These are phyloP conservation scores for Drosophila virilis DNA, from an alignment of 1,140 invertebrate genomes.

Conservation along the genomic window DNA sequence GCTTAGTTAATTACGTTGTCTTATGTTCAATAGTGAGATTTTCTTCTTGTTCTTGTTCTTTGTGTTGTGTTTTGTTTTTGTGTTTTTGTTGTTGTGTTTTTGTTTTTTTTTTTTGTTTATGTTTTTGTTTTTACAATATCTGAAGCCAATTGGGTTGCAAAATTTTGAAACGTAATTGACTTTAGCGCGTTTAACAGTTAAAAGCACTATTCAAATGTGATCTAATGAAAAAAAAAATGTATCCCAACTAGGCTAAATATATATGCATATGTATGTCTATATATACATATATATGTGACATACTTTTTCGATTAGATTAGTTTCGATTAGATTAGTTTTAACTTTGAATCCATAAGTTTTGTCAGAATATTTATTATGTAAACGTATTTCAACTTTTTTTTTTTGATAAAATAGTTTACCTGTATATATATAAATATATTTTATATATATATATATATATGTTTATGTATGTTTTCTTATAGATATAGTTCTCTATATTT, in stretches of 20 bases:
- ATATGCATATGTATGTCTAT: constrained; percentile 1
- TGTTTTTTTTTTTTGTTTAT: neutral
- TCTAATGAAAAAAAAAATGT: constrained; percentile 3
- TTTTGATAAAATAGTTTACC: constrained; percentile 5
- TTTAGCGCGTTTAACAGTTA: constrained; percentile 25
- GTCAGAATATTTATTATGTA: constrained; percentile 4
- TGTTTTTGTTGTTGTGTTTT: neutral
- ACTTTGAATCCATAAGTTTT: neutral
- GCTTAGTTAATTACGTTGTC: constrained; percentile 29
- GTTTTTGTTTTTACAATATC: constrained; percentile 10
- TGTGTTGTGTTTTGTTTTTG: constrained; percentile 12
- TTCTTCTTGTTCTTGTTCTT: constrained; percentile 1
- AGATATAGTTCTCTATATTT: constrained; percentile 15
- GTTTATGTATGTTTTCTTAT: constrained; percentile 5
- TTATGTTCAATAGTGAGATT: constrained; percentile 43
- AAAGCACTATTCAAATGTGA: constrained; percentile 2
- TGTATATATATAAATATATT: constrained; percentile 6
- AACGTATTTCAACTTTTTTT: neutral
- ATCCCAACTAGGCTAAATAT: neutral
- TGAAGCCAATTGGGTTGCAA: constrained; percentile 8
- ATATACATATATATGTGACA: neutral
- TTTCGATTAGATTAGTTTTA: neutral
- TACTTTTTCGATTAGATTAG: neutral
- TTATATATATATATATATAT: constrained; percentile 8
- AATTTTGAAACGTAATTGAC: constrained; percentile 50